These are phyloP conservation scores for Panagrolaimus sp. DNA, from an alignment of 1,140 invertebrate species.

Conservation along the genomic window DNA sequence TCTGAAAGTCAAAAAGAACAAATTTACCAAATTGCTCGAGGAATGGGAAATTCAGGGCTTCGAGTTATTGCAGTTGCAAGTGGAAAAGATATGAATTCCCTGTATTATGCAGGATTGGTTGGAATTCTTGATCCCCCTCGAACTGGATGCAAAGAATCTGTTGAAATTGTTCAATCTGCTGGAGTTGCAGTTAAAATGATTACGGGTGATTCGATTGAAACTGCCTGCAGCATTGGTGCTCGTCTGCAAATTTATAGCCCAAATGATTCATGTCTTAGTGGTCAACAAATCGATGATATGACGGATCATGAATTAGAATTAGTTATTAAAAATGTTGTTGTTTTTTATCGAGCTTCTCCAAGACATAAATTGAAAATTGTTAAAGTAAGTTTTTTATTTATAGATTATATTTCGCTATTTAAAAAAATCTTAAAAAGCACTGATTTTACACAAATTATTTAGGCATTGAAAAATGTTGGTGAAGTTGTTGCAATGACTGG, in stretches of 20 bases:
- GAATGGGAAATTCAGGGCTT: constrained; percentile 62
- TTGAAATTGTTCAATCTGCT: constrained; percentile 74
- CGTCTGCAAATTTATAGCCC: constrained; percentile 25
- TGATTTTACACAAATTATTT: constrained; percentile 29
- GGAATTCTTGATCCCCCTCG: constrained; percentile 94
- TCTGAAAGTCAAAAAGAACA: constrained; percentile 75
- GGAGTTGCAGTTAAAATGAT: constrained; percentile 92
- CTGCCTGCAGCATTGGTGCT: constrained; percentile 83
- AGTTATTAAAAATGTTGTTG: constrained; percentile 74
- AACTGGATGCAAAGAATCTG: constrained; percentile 76
- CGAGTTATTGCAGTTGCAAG: constrained; percentile 80
- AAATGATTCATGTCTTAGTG: constrained; percentile 69
- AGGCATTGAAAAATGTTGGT: constrained; percentile 80
- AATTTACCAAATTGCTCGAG: constrained; percentile 67
- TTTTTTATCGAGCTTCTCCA: constrained; percentile 94
- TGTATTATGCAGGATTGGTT: constrained; percentile 82
- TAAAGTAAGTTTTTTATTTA: constrained; percentile 65
- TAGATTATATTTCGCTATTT: neutral
- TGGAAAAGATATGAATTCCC: constrained; percentile 73
- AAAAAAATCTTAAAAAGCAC: constrained; percentile 6
- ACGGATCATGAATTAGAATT: constrained; percentile 75
- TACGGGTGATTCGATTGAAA: constrained; percentile 91
- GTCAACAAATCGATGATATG: constrained; percentile 83
- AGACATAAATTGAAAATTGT: constrained; percentile 93
- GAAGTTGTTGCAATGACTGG: constrained; percentile 97